These are phyloP conservation scores for Holothuria scabra DNA, from an alignment of 53 echinoderm and acorn worm genomes.

Conservation along the genomic window DNA sequence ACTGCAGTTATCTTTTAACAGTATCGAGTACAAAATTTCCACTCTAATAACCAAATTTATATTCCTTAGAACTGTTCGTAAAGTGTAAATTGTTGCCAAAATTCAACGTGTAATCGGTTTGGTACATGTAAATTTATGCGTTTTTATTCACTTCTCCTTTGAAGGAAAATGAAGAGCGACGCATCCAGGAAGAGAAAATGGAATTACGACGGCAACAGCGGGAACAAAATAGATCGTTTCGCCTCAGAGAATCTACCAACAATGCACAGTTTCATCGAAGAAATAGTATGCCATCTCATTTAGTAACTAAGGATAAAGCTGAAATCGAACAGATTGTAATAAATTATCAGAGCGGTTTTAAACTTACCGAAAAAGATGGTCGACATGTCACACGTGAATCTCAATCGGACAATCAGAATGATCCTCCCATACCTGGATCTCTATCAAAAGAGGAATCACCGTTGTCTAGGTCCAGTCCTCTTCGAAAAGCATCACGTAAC, in stretches of 20 bases:
- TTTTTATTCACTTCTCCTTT: not conserved
- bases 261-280: slow-evolving; percentile 32
- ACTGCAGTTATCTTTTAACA: no score
- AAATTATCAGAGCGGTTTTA: slow-evolving; percentile 38
- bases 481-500: not conserved
- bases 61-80: no score
- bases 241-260: slow-evolving; percentile 33
- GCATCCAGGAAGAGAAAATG: slow-evolving; percentile 70
- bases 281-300: slow-evolving; percentile 34
- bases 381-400: not conserved
- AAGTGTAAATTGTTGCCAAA: no score
- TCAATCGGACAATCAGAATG: not conserved
- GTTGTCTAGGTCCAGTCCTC: not conserved
- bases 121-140: not conserved
- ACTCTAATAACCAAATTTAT: not conserved
- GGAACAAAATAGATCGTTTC: slow-evolving; percentile 71
- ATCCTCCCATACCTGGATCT: not conserved
- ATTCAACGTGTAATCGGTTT: no score
- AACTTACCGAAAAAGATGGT: slow-evolving; percentile 23
- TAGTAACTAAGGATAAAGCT: slow-evolving; percentile 26
- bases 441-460: not conserved
- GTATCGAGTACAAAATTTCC: not conserved
- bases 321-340: slow-evolving; percentile 35
- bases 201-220: slow-evolving; percentile 78
- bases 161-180: slow-evolving; percentile 88